Evolutionary conservation across 2,797 vertebrate species (phyloP), one percentile per base, ranked within the genome.

Genomic region (Malurus leucopterus): DNA sequence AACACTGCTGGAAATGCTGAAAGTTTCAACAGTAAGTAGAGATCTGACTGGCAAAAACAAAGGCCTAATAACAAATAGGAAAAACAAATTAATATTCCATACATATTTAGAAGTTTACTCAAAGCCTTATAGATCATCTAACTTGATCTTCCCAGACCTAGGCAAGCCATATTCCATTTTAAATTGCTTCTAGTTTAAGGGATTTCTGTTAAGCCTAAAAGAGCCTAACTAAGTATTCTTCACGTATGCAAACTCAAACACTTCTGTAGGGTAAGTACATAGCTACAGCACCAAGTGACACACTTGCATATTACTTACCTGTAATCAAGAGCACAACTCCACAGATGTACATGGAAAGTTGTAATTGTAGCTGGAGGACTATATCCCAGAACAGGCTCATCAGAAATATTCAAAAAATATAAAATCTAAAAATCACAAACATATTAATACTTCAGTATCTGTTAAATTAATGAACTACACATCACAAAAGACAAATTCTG

Each of bases 311-410:
- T 84, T 79, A 91, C 81, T 92, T 87, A 99, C 99, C 99, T 98
- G 95, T 99, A 99, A 96, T 99, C 99, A 61, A 99, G 96, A 30
- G 98, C 98, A 95, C 99, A 99, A 96, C 98, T 99, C 99, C 99
- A 99, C 26, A 99, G 97, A 93, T 98, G 97, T 17, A 98, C 89
- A 36, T 98, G 98, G 47, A 99, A 97, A 17, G 98, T 99, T 80
- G 98, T 99, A 94, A 99, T 97, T 61, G 98, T 99, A 43, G 98
- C 96, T 83, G 99, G 99, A 91, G 99, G 99, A 51, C 97, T 98
- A 81, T 99, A 99, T 67, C 99, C 99, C 97, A 99, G 96, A 91
- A 99, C 99, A 59, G 99, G 99, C 84, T 99, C 99, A 95, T 99
- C 99, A 51, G 98, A 98, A 95, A 99, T 98, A 96, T 99, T 99